Evolutionary conservation across 1,140 invertebrate species (phyloP), one percentile per base, ranked within the genome.

Genomic region (Drosophila chauvacae): DNA sequence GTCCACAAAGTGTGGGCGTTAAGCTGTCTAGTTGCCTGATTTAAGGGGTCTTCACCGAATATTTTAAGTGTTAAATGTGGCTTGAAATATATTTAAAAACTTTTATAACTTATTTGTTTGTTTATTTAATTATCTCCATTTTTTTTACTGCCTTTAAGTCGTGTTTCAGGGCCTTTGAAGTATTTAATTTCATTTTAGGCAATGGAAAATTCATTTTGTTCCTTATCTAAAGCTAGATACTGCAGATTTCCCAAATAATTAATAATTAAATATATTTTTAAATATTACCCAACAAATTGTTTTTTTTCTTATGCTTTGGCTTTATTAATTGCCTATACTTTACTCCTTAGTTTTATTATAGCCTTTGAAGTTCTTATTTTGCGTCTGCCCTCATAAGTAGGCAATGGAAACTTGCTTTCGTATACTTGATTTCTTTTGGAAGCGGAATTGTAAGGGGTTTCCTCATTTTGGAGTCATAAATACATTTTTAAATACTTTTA

Each of bases 351-450:
- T 1, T 1, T 7, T 3, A 18, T 30, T 18, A 13, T 7, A 13
- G 2, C 11, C 1, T 9, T 14, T 20, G 0, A 7, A 53, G 11
- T 2, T 7, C 2, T 33, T 56, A 23, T 50, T 66, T n/a, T 14
- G 4, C 10, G n/a, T 11, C 2, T 33, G 28, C 48, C 30, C 39
- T 28, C 1, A 41, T 37, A 70, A 45, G 48, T 53, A 70, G 66
- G 59, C 59, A 20, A 63, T 44, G 13, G 20, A 69, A 77, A 59
- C 66, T n/a, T n/a, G 0, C 47, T 3, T 2, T 5, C 23, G 47
- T 47, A 47, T 47, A 28, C 47, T 16, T 23, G 23, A 26, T 28
- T 7, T 47, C 0, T 26, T 28, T 10, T 26, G 2, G 6, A 6
- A 14, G 0, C 2, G 3, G 16, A 48, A 16, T 9, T 1, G 1